phyloP scores from a whole-genome alignment of 2,113 vertebrate species.

The Nycticebus coucang region DNA sequence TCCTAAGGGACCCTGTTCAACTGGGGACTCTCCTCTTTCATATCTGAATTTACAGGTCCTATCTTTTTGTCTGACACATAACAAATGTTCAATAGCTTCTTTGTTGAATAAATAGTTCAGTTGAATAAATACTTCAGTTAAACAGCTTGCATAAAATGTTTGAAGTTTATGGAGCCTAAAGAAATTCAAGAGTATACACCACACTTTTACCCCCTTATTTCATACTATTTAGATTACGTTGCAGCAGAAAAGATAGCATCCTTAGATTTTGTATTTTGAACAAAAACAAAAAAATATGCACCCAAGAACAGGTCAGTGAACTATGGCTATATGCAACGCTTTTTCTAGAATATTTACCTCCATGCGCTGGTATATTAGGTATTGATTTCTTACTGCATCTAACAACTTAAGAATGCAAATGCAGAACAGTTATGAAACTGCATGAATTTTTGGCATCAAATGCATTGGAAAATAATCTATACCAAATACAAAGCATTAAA shows the following conservation, averaged over 20 bases:
- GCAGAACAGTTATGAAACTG: neutral
- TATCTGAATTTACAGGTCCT: neutral
- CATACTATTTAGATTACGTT: neutral
- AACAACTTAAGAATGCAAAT: neutral
- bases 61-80: too few relatives aligned
- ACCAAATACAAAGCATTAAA: neutral
- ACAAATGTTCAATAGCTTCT: neutral
- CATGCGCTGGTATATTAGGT: neutral
- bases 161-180: neutral
- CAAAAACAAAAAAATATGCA: neutral
- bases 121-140: neutral
- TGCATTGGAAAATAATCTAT: neutral
- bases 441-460: neutral
- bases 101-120: neutral
- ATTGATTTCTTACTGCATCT: neutral
- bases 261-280: neutral
- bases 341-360: neutral
- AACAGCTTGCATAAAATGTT: neutral
- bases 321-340: accelerated
- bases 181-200: neutral
- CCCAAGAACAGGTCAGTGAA: neutral
- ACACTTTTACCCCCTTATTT: neutral
- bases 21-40: neutral
- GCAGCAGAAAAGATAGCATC: neutral
- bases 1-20: too few relatives aligned